phyloP scores from a whole-genome alignment of 2,113 vertebrate genomes.

The Symphodus melops region DNA sequence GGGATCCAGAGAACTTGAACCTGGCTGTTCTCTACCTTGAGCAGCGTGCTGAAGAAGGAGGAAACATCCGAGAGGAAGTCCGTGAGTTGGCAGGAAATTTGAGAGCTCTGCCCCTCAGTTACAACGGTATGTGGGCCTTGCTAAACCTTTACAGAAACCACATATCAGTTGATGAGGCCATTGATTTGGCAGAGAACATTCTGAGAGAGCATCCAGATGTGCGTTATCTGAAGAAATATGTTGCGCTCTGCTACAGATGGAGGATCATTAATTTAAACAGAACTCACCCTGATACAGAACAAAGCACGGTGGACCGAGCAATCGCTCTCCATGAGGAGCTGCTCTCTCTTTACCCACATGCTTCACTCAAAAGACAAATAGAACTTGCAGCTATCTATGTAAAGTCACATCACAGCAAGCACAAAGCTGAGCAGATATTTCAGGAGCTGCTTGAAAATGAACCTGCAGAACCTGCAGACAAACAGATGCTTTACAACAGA shows the following conservation, averaged over 20 bases:
- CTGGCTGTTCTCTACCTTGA: conserved; percentile 52
- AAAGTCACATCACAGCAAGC: background rate
- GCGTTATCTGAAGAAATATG: conserved; percentile 50
- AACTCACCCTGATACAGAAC: background rate
- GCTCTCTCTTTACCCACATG: conserved; percentile 55
- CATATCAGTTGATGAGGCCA: conserved; percentile 57
- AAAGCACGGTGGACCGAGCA: conserved; percentile 30
- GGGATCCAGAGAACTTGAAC: conserved; percentile 60
- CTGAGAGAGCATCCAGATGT: conserved; percentile 52
- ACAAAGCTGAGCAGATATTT: conserved; percentile 36
- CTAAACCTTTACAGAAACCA: conserved; percentile 35
- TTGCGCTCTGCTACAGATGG: conserved; percentile 53
- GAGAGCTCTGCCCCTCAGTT: conserved; percentile 36
- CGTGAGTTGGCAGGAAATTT: conserved; percentile 45
- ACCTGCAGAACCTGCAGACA: conserved; percentile 6
- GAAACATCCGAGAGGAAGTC: conserved; percentile 22
- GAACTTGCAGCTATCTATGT: conserved; percentile 47
- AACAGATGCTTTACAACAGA: conserved; percentile 52
- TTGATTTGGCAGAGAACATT: conserved; percentile 57
- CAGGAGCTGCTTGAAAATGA: conserved; percentile 36
- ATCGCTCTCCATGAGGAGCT: conserved; percentile 53
- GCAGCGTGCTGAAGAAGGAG: background rate
- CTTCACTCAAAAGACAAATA: conserved; percentile 12
- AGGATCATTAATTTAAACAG: conserved; percentile 2
- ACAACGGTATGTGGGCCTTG: conserved; percentile 54